Base-by-base conservation (phyloP, 2,113 vertebrate species). In the Chamaetylas fuelleborni region DNA sequence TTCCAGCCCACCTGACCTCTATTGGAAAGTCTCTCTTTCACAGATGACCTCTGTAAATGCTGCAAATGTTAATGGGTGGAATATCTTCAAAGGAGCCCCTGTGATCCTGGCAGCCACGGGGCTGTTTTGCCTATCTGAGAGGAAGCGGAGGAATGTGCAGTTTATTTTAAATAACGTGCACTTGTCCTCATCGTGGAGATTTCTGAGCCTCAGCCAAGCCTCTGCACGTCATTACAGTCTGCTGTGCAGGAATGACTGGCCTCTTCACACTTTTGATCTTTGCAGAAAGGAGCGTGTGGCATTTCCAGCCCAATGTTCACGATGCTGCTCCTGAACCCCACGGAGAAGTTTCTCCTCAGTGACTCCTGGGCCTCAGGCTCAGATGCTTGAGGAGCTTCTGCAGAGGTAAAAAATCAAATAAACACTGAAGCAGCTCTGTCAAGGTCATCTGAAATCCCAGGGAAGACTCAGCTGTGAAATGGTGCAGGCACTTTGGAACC, bases 121-220 rank as follows among this genome's bases (percentile, higher is more conserved):
- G 62, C 6, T 66, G 38, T 9, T 85, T 6, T 53, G 73, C 90
- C 70, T 94, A 95, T 96, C 95, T 89, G 85, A 93, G 85, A 69
- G 96, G 97, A 98, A 97, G 95, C 7, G 26, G 42, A 84, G 94
- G 95, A 96, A 97, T 88, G 93, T 8, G 5, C 77, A 95, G 91
- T 97, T 97, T 97, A 96, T 76, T 38, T 42, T 69, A 36, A 74
- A 65, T 53, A 91, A 48, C 11, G 14, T 54, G 67, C 90, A 56
- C 38, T 87, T 95, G 81, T 89, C 94, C 90, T 80, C 58, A 58
- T 54, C 36, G 1, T 54, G 13, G 54, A 18, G 56, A 23, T n/a
- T 77, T n/a, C 53, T 48, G 81, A 91, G 78, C 56, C 53, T 5
- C 64, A 64, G 93, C 91, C 95, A 95, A 86, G 76, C 20, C 61